Base-by-base conservation (phyloP, 2,888 invertebrate genomes). In the Melipona bicolor region DNA sequence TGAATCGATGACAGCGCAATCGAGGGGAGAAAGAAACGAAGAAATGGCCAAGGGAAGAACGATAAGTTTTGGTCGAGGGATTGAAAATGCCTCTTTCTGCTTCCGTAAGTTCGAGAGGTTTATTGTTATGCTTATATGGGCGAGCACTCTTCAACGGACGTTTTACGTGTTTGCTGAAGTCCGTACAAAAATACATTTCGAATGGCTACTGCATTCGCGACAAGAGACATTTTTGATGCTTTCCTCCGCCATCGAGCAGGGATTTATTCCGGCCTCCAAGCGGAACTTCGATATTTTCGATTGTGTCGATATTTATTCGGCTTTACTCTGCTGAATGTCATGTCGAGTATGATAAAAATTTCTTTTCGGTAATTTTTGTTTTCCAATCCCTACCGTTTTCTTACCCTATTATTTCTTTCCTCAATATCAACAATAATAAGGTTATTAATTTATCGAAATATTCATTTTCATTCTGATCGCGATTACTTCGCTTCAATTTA, bases 81-180 rank as follows among this genome's bases (percentile, higher is more conserved):
- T 76, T 71, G 72, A 65, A 79, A 84, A 88, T 84, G 84, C 80
- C 73, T 83, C 83, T 83, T 87, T 86, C 89, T 84, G 79, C 76
- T 80, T 80, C 84, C 80, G 71, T 69, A 79, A 83, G 77, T 75
- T 50, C 62, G 79, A 79, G 70, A 75, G 87, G 84, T 89, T 89
- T 89, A 89, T 89, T 88, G 89, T 89, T 89, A 87, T 87, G 88
- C 87, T 89, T 89, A 86, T 86, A 88, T 76, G 84, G 72, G 24
- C 80, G 77, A 81, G 79, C 71, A 81, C 83, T 75, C 81, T 69
- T 50, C 50, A 77, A 72, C 79, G 54, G 56, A 52, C 73, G 65
- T 67, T 59, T 50, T 49, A 15, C 56, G 61, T 80, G 82, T 81
- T 71, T 54, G 70, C 27, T 70, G 3, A 56, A 64, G 64, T 52